A percentile compares a stretch with the other conserved stretches of the same genome.
These are phyloP conservation scores for Sclerurus mexicanus DNA, from an alignment of 2,113 vertebrate genomes.

Conservation along the genomic window DNA sequence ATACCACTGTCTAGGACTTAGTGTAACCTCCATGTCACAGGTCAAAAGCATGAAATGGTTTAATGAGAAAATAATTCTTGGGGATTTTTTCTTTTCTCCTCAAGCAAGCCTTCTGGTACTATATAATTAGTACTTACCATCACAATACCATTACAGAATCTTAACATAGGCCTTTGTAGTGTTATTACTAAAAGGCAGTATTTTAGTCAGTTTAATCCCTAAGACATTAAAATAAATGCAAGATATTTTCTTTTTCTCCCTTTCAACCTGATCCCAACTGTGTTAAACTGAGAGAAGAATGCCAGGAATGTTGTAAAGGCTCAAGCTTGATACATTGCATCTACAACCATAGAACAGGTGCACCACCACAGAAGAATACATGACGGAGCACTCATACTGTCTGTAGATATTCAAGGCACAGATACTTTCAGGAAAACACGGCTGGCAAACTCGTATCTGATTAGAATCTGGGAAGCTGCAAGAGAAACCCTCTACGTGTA, in stretches of 20 bases:
- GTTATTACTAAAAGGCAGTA: background rate
- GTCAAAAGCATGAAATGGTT: background rate
- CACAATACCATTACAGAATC: background rate
- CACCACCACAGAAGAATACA: background rate
- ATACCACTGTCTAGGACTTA: background rate
- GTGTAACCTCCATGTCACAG: background rate
- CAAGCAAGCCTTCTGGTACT: background rate
- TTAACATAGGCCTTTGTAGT: background rate
- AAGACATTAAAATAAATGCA: background rate
- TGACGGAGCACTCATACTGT: background rate
- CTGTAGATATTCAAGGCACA: background rate
- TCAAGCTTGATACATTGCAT: fast-evolving
- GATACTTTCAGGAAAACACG: background rate
- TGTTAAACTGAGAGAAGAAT: background rate
- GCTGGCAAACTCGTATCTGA: background rate
- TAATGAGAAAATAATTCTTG: background rate
- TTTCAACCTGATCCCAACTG: background rate
- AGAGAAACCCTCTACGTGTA: background rate
- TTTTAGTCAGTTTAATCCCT: background rate
- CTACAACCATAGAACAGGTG: background rate
- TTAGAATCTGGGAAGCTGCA: background rate
- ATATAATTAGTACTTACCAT: background rate
- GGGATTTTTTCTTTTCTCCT: background rate
- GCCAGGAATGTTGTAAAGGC: background rate
- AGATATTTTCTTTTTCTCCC: background rate